A percentile compares a stretch with the other conserved stretches of the same genome.
phyloP scores from a whole-genome alignment of 64 coral and sea anemone genomes.

The Stichodactyla helianthus region DNA sequence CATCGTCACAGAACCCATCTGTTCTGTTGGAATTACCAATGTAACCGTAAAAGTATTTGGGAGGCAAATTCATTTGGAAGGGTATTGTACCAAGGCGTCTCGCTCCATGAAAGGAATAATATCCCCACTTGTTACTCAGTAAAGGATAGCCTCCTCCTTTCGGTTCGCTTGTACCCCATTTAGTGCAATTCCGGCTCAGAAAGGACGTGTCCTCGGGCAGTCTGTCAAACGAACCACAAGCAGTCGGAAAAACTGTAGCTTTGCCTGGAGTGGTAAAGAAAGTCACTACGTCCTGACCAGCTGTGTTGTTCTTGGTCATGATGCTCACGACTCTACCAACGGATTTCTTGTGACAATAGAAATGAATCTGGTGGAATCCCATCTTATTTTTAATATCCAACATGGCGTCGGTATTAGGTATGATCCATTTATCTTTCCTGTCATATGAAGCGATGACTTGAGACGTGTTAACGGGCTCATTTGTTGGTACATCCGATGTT shows the following conservation, averaged over 20 bases:
- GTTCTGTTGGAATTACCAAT: not conserved
- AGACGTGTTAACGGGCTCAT: not conserved
- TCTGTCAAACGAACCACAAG: slow-evolving; percentile 16
- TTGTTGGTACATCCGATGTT: not conserved
- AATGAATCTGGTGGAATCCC: slow-evolving; percentile 12
- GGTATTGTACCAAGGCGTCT: not conserved
- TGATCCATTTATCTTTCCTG: not conserved
- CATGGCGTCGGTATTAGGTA: not conserved
- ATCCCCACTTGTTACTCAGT: not conserved
- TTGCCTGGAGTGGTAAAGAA: not conserved
- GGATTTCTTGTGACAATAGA: slow-evolving; percentile 4
- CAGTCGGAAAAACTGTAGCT: not conserved
- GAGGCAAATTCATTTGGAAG: not conserved
- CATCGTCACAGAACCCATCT: not conserved
- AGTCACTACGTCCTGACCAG: not conserved
- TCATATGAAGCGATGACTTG: not conserved
- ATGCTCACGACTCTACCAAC: not conserved
- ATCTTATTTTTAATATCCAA: not conserved
- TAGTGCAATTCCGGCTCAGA: not conserved
- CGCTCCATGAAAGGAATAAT: not conserved
- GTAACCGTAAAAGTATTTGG: not conserved
- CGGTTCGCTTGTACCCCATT: not conserved
- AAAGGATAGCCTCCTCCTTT: not conserved
- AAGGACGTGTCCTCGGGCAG: slow-evolving; percentile 1
- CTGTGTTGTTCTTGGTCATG: slow-evolving; percentile 25